Evolutionary conservation across 2,888 invertebrate genomes (phyloP).

Genomic region (Itoplectis maculator): DNA sequence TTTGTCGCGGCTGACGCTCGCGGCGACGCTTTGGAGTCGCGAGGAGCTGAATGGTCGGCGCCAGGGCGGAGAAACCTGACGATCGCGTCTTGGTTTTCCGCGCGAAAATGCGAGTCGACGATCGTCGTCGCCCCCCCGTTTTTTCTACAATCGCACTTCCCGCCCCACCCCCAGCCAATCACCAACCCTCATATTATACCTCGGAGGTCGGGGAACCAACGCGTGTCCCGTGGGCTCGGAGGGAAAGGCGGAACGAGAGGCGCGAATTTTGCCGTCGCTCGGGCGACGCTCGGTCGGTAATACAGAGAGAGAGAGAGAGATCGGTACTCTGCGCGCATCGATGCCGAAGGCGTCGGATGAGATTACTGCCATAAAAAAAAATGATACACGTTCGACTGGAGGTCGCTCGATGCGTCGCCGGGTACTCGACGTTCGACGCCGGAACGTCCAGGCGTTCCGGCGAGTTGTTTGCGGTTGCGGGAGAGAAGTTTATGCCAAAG

Average conservation of each 20-base stretch:
- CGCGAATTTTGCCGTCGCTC: slow-evolving; percentile 13
- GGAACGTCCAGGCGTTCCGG: slow-evolving; percentile 4
- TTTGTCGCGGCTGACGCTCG: slow-evolving; percentile 24
- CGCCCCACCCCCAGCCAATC: slow-evolving; percentile 31
- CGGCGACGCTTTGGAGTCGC: too few species aligned
- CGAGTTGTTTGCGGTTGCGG: neutral
- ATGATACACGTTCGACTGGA: slow-evolving; percentile 9
- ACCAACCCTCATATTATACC: slow-evolving; percentile 8
- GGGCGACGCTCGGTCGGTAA: too few species aligned
- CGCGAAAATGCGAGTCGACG: neutral
- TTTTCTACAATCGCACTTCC: slow-evolving; percentile 63
- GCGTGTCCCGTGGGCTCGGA: neutral
- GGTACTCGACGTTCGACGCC: slow-evolving; percentile 10
- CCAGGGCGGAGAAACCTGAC: neutral
- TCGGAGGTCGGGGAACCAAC: neutral
- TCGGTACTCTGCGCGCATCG: slow-evolving; percentile 13
- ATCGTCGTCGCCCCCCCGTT: slow-evolving; percentile 46
- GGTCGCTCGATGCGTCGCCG: slow-evolving; percentile 25
- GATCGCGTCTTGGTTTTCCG: neutral
- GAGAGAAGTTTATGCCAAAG: slow-evolving; percentile 56
- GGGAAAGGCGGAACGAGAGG: neutral
- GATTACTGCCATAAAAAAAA: slow-evolving; percentile 64
- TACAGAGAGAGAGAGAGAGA: too few species aligned
- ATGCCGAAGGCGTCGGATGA: slow-evolving; percentile 49
- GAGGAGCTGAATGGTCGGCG: too few species aligned